phyloP scores from a whole-genome alignment of 2,797 vertebrate species.

The Eidolon dupreanum region DNA sequence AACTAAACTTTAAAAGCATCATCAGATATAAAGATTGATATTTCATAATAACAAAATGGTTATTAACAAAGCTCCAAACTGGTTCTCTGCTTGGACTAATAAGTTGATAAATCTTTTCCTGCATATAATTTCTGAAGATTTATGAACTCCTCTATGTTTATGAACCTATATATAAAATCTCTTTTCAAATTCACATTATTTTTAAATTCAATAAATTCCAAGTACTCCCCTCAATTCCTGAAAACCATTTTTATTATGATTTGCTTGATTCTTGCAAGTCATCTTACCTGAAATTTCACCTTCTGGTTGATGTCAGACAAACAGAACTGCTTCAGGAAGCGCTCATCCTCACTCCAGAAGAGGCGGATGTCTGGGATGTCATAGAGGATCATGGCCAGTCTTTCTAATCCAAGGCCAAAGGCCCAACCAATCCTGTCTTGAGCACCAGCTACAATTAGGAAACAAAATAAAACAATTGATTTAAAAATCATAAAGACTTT shows the following conservation, averaged over 20 bases:
- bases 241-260: background rate
- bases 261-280: background rate
- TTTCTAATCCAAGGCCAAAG: conserved; percentile 95
- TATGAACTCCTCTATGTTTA: background rate
- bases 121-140: background rate
- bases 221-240: background rate
- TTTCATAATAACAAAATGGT: background rate
- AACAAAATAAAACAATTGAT: conserved; percentile 41
- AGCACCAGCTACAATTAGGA: conserved; percentile 89
- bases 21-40: background rate
- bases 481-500: background rate
- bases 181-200: background rate
- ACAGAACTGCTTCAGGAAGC: conserved; percentile 93
- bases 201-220: background rate
- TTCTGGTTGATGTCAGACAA: conserved; percentile 88
- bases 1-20: background rate
- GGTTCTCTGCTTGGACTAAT: background rate
- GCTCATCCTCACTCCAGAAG: conserved; percentile 95
- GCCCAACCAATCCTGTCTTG: conserved; percentile 94
- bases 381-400: conserved; percentile 95
- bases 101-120: background rate
- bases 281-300: conserved; percentile 93
- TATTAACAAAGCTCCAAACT: background rate
- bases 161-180: background rate
- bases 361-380: conserved; percentile 95